A percentile compares a stretch with the other conserved stretches of the same genome.
Evolutionary conservation across 1,140 invertebrate genomes (phyloP).

Genomic region (Aphelenchoides besseyi): DNA sequence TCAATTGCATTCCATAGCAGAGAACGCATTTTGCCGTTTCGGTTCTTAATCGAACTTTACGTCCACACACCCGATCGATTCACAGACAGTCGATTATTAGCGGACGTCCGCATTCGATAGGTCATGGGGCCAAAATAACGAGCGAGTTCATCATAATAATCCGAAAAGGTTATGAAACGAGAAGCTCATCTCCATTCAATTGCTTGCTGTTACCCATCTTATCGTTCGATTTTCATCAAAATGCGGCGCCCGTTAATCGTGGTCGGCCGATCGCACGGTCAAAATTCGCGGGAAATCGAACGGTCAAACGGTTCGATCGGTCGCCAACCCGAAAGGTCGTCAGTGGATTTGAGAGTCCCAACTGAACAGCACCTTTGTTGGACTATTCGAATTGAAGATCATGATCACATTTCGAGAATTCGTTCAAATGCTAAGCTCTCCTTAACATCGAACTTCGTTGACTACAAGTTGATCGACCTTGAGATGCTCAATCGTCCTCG

Average conservation of each 20-base stretch:
- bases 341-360: neutral
- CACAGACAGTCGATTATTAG: slow-evolving; percentile 6
- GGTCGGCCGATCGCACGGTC: neutral
- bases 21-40: too few species aligned
- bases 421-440: neutral
- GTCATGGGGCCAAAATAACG: neutral
- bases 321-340: neutral
- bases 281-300: neutral
- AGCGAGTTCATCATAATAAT: neutral
- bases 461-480: too few species aligned
- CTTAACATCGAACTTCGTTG: neutral
- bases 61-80: too few species aligned
- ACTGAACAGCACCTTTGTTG: neutral
- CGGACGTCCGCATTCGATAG: neutral
- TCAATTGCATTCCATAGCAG: too few species aligned
- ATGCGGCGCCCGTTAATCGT: neutral
- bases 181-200: neutral
- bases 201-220: too few species aligned
- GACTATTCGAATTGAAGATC: neutral
- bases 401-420: neutral
- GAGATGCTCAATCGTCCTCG: neutral
- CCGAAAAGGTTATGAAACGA: neutral
- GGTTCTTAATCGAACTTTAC: too few species aligned
- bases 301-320: neutral
- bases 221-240: too few species aligned